Evolutionary conservation across 2,888 invertebrate species (phyloP).

Genomic region (Chrysotoxum bicinctum): DNA sequence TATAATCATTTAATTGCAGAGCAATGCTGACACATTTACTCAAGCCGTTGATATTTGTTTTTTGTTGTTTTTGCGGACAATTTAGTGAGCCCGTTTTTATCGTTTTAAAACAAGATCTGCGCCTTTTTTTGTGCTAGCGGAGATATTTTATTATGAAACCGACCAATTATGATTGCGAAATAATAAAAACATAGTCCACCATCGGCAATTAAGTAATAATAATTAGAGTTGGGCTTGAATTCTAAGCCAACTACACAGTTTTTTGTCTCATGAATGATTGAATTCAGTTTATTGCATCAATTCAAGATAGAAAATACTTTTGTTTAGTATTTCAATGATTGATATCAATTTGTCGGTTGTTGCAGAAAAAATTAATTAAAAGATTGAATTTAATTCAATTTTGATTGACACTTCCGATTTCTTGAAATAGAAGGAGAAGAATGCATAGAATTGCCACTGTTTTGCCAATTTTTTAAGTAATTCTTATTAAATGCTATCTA

Average conservation of each 20-base stretch:
- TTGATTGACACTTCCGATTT: not conserved
- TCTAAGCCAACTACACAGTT: not conserved
- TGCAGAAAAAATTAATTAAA: not conserved
- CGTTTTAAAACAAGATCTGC: not conserved
- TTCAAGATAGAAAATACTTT: not conserved
- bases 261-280: not conserved
- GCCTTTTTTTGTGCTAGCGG: not conserved
- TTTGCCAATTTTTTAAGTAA: too few relatives aligned
- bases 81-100: not conserved
- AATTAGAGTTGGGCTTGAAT: not conserved
- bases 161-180: not conserved
- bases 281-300: not conserved
- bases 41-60: not conserved
- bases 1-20: slow-evolving; percentile 48
- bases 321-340: not conserved
- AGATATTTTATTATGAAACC: not conserved
- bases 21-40: not conserved
- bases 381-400: not conserved
- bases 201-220: slow-evolving; percentile 15
- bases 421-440: too few relatives aligned
- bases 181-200: not conserved
- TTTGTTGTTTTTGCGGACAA: not conserved
- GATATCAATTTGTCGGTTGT: not conserved
- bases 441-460: too few relatives aligned
- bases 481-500: too few relatives aligned